phyloP scores from a whole-genome alignment of 2,113 vertebrate genomes.

The Malurus cyaneus region DNA sequence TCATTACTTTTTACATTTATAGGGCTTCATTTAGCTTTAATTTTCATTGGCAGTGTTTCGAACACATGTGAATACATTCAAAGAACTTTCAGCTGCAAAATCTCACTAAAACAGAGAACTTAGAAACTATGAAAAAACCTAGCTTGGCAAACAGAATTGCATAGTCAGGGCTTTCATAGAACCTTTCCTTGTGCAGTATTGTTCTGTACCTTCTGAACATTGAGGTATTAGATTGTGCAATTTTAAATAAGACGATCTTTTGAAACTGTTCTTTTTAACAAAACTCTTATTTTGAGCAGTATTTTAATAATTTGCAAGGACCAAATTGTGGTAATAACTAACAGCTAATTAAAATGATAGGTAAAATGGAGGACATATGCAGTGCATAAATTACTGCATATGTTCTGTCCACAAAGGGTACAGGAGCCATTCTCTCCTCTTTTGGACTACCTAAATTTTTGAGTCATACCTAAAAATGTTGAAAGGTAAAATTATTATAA shows the following conservation, averaged over 20 bases:
- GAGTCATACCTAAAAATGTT: neutral
- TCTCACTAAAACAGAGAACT: neutral
- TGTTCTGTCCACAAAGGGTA: neutral
- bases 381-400: neutral
- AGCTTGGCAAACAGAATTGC: neutral
- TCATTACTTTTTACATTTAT: neutral
- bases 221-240: neutral
- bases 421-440: neutral
- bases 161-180: neutral
- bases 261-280: neutral
- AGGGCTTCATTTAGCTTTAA: neutral
- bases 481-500: neutral
- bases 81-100: neutral
- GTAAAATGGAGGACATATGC: neutral
- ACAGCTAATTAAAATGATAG: neutral
- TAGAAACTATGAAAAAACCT: neutral
- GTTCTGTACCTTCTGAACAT: neutral
- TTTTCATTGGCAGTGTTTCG: neutral
- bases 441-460: neutral
- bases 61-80: neutral
- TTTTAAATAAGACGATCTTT: neutral
- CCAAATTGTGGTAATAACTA: neutral
- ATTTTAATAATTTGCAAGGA: neutral
- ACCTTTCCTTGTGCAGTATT: neutral
- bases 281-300: neutral